These are phyloP conservation scores for Eupithecia tripunctaria DNA, from an alignment of 2,888 invertebrate genomes.

Conservation along the genomic window DNA sequence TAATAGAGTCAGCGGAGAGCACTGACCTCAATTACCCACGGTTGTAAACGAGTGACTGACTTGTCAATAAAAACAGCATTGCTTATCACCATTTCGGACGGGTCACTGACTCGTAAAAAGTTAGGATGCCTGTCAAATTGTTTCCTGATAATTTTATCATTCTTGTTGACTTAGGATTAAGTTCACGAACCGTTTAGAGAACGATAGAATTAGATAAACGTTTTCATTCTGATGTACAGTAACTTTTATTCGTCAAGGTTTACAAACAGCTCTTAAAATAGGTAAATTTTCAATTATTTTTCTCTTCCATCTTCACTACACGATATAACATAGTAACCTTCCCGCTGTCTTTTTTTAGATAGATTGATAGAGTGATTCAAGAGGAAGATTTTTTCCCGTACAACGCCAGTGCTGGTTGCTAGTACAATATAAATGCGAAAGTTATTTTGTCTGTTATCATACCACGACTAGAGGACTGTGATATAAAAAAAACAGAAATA, in stretches of 20 bases:
- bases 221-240: background rate
- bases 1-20: background rate
- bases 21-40: conserved; percentile 15
- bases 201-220: background rate
- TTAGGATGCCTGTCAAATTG: background rate
- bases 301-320: no score
- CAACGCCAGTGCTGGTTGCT: no score
- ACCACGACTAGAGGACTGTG: background rate
- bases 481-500: background rate
- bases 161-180: background rate
- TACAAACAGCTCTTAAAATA: background rate
- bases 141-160: background rate
- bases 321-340: no score
- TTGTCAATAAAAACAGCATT: conserved; percentile 20
- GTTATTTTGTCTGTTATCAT: background rate
- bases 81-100: conserved; percentile 15
- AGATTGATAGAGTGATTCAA: no score
- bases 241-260: background rate
- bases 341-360: no score
- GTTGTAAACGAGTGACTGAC: conserved; percentile 22
- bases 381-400: no score
- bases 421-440: background rate
- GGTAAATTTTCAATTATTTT: no score
- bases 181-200: background rate
- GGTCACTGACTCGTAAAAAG: conserved; percentile 18